Evolutionary conservation across 2,113 vertebrate genomes (phyloP).

Genomic region (Strix uralensis): DNA sequence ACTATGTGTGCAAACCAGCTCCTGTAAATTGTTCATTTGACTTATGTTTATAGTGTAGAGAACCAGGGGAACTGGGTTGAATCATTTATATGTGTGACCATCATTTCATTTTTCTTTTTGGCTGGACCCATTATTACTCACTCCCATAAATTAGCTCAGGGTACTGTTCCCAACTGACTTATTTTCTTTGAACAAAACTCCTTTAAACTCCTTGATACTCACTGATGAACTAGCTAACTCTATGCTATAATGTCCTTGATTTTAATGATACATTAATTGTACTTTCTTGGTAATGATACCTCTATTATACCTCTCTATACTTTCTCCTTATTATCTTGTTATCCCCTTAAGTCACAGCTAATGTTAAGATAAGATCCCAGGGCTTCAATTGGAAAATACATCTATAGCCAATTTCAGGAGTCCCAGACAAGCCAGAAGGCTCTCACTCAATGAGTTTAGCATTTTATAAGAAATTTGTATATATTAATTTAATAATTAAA

Average conservation of each 20-base stretch:
- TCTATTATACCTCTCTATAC: not conserved
- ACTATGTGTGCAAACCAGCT: not conserved
- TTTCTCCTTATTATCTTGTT: conserved; percentile 24
- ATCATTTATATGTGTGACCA: not conserved
- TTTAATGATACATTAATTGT: conserved; percentile 25
- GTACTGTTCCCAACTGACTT: not conserved
- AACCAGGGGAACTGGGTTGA: not conserved
- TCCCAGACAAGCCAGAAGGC: not conserved
- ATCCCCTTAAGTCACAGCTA: not conserved
- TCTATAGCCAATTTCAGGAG: not conserved
- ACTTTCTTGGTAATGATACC: not conserved
- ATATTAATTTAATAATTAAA: not conserved
- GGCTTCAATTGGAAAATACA: not conserved
- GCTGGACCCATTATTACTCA: not conserved
- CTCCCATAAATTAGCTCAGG: not conserved
- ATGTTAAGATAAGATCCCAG: not conserved
- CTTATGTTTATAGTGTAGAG: not conserved
- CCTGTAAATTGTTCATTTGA: not conserved
- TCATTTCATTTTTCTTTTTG: not conserved
- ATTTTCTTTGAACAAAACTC: not conserved
- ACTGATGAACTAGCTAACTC: not conserved
- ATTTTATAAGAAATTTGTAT: not conserved
- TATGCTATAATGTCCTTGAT: conserved; percentile 15
- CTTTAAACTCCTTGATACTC: conserved; percentile 6
- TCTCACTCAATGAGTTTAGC: not conserved